These are phyloP conservation scores for Polypedilum pembai DNA, from an alignment of 1,140 invertebrate species.

Conservation along the genomic window DNA sequence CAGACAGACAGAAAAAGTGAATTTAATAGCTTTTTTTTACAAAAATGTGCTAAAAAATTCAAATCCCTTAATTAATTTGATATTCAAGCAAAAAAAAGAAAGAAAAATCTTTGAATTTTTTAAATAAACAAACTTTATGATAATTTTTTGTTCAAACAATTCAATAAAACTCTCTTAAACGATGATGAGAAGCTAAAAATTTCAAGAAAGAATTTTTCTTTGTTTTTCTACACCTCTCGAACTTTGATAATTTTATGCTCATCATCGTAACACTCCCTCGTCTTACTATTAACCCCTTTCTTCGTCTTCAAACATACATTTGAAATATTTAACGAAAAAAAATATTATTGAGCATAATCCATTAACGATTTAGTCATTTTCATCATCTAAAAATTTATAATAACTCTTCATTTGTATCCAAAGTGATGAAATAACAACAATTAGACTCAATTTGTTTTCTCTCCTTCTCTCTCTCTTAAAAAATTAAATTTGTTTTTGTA, in stretches of 20 bases:
- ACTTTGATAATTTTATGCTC: background rate
- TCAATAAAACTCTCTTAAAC: background rate
- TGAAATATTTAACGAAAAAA: conserved; percentile 12
- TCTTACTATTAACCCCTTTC: background rate
- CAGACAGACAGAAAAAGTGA: too few relatives aligned
- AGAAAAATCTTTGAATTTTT: background rate
- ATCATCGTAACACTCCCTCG: background rate
- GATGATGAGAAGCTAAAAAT: background rate
- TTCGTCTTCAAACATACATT: background rate
- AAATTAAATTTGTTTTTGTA: too few relatives aligned
- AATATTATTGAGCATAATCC: conserved; percentile 14
- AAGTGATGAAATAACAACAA: background rate
- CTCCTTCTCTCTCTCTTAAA: background rate
- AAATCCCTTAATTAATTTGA: conserved; percentile 26
- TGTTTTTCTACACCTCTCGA: background rate
- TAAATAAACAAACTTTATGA: conserved; percentile 23
- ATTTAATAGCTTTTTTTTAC: too few relatives aligned
- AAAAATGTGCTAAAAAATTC: too few relatives aligned
- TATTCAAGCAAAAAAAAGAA: conserved; percentile 11
- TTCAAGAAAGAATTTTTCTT: background rate
- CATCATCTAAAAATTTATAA: background rate
- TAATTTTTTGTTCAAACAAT: conserved; percentile 26
- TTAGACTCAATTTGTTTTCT: conserved; percentile 20
- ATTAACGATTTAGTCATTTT: conserved; percentile 7
- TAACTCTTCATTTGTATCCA: background rate